phyloP scores from a whole-genome alignment of 2,797 vertebrate genomes.

The Emydoidea blandingii region DNA sequence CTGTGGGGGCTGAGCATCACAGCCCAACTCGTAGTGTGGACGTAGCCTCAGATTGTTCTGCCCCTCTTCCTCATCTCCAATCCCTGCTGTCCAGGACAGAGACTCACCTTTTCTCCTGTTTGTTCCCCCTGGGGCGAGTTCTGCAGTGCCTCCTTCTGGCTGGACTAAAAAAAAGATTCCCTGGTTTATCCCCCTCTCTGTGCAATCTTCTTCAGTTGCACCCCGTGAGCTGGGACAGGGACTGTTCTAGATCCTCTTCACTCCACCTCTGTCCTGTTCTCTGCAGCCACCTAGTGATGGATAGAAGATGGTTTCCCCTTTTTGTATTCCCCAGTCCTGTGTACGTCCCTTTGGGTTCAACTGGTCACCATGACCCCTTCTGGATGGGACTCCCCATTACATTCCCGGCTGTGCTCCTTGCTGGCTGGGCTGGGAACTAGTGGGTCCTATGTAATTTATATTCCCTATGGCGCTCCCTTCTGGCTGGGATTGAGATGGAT shows the following conservation, averaged over 20 bases:
- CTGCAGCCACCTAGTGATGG: neutral
- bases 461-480: neutral
- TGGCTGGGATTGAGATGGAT: neutral
- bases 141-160: neutral
- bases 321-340: neutral
- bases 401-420: neutral
- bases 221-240: neutral
- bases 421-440: neutral
- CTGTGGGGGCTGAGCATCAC: neutral
- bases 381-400: neutral
- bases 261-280: neutral
- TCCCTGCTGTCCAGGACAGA: neutral
- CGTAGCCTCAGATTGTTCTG: neutral
- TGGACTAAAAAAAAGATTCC: neutral
- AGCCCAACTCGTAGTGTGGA: neutral
- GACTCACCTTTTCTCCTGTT: neutral
- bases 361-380: accelerated
- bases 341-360: neutral
- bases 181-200: neutral
- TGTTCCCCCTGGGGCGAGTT: neutral
- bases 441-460: neutral
- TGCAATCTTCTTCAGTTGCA: neutral
- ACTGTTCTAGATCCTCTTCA: neutral
- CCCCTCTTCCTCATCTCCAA: neutral
- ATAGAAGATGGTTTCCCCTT: neutral